Evolutionary conservation across 2,888 invertebrate species (phyloP), one percentile per base, ranked within the genome.

Genomic region (Hoplodrina ambigua): DNA sequence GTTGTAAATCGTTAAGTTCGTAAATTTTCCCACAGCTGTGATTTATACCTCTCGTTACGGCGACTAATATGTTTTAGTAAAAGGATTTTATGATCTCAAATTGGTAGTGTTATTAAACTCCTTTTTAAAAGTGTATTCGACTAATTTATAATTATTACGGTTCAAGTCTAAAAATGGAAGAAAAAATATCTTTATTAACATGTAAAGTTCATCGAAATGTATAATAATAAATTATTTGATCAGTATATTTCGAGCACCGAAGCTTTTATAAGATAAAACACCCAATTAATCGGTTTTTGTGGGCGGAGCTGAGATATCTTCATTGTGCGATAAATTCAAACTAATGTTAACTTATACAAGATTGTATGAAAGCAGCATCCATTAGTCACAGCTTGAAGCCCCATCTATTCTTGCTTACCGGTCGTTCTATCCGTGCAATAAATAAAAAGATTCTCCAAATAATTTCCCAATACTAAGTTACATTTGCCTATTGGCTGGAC

Each of bases 301-400:
- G 88, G 93, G 93, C 87, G 93, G 90, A 82, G 89, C 87, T 88
- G 82, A 87, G 89, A 94, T 91, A 92, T 93, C 94, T 94, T 93
- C 90, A 94, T 94, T 90, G 88, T 85, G 84, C 85, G 87, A 92
- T 94, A 94, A 94, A 94, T 94, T 92, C 89, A 87, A 91, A 86
- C 83, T 93, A 93, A 94, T 91, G 90, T 90, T 91, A 90, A 90
- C 81, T 89, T 90, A 92, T 90, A 89, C 88, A 89, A 87, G 88
- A 81, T 87, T 87, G 82, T 89, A 90, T 87, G 87, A 90, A 88
- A 89, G 90, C 87, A 88, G 83, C 82, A 58, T 62, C 85, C 89
- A 92, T 94, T 94, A 92, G 92, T 94, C 95, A 94, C 95, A 94
- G 95, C 94, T 81, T 91, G 95, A 87, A 85, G 85, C 83, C 90